Conservation (phyloP, 1,140 invertebrate species). For the Drosophila novamexicana region DNA sequence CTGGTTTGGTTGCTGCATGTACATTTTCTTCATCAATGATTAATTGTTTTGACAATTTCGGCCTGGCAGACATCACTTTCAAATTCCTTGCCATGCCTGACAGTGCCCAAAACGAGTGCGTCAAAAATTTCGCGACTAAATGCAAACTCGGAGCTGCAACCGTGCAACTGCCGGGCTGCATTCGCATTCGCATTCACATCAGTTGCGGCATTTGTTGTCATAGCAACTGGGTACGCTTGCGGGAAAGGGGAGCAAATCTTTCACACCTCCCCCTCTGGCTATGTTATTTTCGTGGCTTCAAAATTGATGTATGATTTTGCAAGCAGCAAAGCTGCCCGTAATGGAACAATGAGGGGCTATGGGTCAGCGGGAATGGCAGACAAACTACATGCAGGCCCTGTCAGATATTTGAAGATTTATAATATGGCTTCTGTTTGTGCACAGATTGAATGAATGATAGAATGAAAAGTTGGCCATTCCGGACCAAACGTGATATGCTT, state of each 20-base stretch:
- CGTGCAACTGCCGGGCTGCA: conserved; percentile 11
- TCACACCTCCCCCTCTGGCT: conserved; percentile 13
- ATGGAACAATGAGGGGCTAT: conserved; percentile 2
- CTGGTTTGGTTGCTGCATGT: conserved; percentile 35
- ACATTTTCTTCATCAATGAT: conserved; percentile 82
- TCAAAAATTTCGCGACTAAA: conserved; percentile 35
- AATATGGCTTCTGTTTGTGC: conserved; percentile 25
- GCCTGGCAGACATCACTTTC: conserved; percentile 56
- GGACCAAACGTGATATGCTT: not conserved
- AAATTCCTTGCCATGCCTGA: conserved; percentile 46
- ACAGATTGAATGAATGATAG: conserved; percentile 34
- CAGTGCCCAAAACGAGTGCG: conserved; percentile 33
- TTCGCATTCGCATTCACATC: conserved; percentile 24
- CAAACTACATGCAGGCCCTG: conserved; percentile 37
- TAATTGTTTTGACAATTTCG: conserved; percentile 82
- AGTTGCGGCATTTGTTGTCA: conserved; percentile 43
- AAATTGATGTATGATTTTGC: conserved; percentile 80
- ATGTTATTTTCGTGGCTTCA: conserved; percentile 64
- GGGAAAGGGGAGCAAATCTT: not conserved
- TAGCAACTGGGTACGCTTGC: conserved; percentile 10
- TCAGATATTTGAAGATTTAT: conserved; percentile 70
- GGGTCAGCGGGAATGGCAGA: not conserved
- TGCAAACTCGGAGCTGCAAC: conserved; percentile 28
- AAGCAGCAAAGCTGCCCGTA: conserved; percentile 27
- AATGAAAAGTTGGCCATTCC: not conserved